These are phyloP conservation scores for Platalea minor DNA, from an alignment of 2,797 vertebrate genomes.

Conservation along the genomic window DNA sequence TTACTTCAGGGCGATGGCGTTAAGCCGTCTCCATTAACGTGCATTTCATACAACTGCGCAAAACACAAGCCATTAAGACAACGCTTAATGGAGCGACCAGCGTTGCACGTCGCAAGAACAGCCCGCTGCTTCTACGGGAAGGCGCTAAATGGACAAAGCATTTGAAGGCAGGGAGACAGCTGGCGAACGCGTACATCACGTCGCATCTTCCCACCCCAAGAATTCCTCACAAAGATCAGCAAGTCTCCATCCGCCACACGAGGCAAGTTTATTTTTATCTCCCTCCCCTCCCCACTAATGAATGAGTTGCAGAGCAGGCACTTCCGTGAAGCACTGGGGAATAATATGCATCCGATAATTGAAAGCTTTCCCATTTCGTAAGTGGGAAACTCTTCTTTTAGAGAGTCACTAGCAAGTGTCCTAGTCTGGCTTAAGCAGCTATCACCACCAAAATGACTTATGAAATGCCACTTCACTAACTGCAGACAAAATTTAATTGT, in stretches of 20 bases:
- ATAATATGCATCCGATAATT: not conserved
- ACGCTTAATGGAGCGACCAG: not conserved
- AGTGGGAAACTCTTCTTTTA: constrained; percentile 4
- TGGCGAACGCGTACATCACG: not conserved
- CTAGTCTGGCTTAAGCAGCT: not conserved
- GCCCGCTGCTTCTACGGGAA: not conserved
- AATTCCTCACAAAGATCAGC: not conserved
- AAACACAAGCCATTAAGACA: constrained; percentile 42
- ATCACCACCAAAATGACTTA: not conserved
- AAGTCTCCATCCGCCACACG: not conserved
- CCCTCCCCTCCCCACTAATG: not conserved
- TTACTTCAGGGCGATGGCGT: constrained; percentile 73
- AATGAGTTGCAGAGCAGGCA: constrained; percentile 4
- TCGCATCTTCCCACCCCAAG: not conserved
- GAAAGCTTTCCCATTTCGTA: not conserved
- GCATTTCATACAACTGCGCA: constrained; percentile 26
- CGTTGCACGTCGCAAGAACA: fast-evolving
- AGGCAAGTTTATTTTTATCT: not conserved
- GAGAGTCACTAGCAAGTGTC: not conserved
- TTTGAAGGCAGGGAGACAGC: not conserved
- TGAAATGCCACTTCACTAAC: not conserved
- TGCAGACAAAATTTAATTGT: not conserved
- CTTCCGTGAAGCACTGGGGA: not conserved
- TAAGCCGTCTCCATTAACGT: constrained; percentile 61
- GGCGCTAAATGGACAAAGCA: not conserved